A percentile compares a stretch with the other conserved stretches of the same genome.
phyloP scores from a whole-genome alignment of 2,888 invertebrate species.

The Alloscopus bannaensis region DNA sequence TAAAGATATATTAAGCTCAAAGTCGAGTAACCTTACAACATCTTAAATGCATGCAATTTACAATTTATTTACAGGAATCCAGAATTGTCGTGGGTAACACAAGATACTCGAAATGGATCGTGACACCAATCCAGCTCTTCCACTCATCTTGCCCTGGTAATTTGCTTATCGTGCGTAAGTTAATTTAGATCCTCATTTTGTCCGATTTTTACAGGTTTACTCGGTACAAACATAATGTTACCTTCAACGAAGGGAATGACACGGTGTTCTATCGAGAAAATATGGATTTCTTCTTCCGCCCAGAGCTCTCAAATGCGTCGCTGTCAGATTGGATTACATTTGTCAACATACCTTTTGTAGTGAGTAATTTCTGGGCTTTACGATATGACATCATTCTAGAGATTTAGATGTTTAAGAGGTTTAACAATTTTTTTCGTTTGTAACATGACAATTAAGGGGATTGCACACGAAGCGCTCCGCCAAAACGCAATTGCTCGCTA shows the following conservation, averaged over 20 bases:
- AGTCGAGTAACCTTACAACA: too few species aligned
- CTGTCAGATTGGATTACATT: slow-evolving; percentile 84
- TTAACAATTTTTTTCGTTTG: too few species aligned
- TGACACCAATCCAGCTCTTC: slow-evolving; percentile 62
- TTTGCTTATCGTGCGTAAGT: too few species aligned
- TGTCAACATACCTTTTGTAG: slow-evolving; percentile 84
- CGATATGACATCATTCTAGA: too few species aligned
- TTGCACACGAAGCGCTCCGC: not conserved
- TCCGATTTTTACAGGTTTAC: too few species aligned
- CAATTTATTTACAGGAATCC: too few species aligned
- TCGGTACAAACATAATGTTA: slow-evolving; percentile 85
- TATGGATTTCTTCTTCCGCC: slow-evolving; percentile 83
- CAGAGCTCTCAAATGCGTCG: slow-evolving; percentile 80
- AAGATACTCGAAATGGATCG: slow-evolving; percentile 58
- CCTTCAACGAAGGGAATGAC: slow-evolving; percentile 83
- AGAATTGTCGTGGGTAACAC: slow-evolving; percentile 34
- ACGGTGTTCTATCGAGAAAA: slow-evolving; percentile 83
- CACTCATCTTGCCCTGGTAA: too few species aligned
- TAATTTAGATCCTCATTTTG: too few species aligned
- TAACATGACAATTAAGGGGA: slow-evolving; percentile 53
- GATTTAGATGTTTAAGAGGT: too few species aligned
- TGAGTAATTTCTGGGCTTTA: too few species aligned
- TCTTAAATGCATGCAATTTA: too few species aligned
- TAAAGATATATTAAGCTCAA: too few species aligned
- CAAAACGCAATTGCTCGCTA: slow-evolving; percentile 11